Conservation (phyloP, 1,140 invertebrate species). For the Littorina saxatilis region DNA sequence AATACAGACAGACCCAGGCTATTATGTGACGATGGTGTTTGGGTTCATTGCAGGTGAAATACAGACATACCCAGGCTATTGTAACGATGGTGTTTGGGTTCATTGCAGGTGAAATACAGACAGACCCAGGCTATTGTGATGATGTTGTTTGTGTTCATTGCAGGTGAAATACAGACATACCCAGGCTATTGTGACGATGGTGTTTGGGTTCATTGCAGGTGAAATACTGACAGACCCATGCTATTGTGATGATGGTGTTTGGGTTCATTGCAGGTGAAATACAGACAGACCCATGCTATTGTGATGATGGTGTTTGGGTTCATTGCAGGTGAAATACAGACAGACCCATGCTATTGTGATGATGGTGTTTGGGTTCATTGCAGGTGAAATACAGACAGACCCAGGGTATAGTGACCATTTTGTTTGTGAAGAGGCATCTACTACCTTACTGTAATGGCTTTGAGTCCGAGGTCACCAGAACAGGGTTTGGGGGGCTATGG, state of each 20-base stretch:
- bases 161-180: no score
- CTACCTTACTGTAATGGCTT: constrained; percentile 87
- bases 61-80: constrained; percentile 73
- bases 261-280: constrained; percentile 59
- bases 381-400: constrained; percentile 57
- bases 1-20: neutral
- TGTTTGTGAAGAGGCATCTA: constrained; percentile 86
- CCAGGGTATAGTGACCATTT: constrained; percentile 54
- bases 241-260: no score
- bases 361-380: constrained; percentile 4
- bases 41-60: constrained; percentile 59
- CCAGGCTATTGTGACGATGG: no score
- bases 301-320: constrained; percentile 63
- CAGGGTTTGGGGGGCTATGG: constrained; percentile 93
- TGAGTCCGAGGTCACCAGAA: constrained; percentile 89
- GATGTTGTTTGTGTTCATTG: constrained; percentile 78
- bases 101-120: constrained; percentile 55
- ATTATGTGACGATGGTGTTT: no score
- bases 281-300: constrained; percentile 73
- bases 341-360: constrained; percentile 53
- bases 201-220: no score
- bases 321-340: constrained; percentile 55
- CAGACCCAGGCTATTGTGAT: constrained; percentile 55
- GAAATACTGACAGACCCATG: no score
- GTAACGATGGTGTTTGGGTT: constrained; percentile 63